A percentile compares a stretch with the other conserved stretches of the same genome.
phyloP scores from a whole-genome alignment of 2,113 vertebrate genomes.

The Syngnathus floridae region DNA sequence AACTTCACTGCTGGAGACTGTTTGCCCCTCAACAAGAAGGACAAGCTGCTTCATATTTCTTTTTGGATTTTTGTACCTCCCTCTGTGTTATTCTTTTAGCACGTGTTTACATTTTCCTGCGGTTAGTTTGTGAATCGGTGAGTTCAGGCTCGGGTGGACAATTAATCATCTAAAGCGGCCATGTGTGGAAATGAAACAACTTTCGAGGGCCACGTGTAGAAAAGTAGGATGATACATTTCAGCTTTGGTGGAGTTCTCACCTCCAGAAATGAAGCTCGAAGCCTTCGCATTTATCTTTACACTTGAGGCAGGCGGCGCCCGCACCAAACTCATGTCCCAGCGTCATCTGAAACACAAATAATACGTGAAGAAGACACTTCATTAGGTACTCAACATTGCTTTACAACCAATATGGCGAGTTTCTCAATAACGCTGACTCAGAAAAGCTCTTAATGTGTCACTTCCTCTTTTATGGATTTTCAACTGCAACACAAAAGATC shows the following conservation, averaged over 20 bases:
- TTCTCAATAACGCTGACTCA: slow-evolving; percentile 6
- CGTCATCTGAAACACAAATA: slow-evolving; percentile 78
- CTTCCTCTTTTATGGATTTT: not conserved
- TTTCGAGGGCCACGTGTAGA: too few relatives aligned
- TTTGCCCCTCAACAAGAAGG: not conserved
- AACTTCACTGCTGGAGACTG: not conserved
- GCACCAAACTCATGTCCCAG: slow-evolving; percentile 93
- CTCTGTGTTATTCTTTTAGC: not conserved
- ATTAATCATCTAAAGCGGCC: too few relatives aligned
- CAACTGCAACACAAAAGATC: too few relatives aligned
- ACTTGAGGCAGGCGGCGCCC: slow-evolving; percentile 90
- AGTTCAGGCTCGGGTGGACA: too few relatives aligned
- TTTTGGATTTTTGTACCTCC: not conserved
- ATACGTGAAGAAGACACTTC: not conserved
- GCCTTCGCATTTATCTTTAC: slow-evolving; percentile 95
- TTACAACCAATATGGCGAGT: slow-evolving; percentile 29
- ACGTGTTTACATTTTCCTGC: too few relatives aligned
- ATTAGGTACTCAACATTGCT: not conserved
- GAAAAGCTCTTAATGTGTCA: not conserved
- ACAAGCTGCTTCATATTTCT: not conserved
- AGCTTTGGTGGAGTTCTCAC: slow-evolving; percentile 49
- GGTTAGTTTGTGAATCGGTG: too few relatives aligned
- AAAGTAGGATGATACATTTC: not conserved
- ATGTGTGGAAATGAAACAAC: too few relatives aligned
- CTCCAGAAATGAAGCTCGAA: slow-evolving; percentile 99